Evolutionary conservation across 2,888 invertebrate genomes (phyloP), one percentile per base, ranked within the genome.

Genomic region (Cybosia mesomella): DNA sequence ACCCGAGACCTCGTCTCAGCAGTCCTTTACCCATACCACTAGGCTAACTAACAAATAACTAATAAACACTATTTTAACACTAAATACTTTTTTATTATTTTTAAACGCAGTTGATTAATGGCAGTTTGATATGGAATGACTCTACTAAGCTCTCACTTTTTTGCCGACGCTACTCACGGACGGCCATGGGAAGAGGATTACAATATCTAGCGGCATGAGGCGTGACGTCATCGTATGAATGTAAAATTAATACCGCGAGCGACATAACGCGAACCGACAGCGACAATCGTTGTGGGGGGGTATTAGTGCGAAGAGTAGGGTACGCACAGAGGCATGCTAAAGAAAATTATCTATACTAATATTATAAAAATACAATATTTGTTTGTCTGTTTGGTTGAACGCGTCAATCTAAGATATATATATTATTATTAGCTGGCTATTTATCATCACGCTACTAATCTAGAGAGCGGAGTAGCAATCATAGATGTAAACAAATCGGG

Each of bases 211-310:
- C 83, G 83, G 84, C 78, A 70, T 67, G 66, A 67, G 75, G 79
- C 82, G 83, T 92, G 92, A 92, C 93, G 92, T 92, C 92, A 94
- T 53, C 66, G 66, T 60, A 70, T 94, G 93, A 93, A 93, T 94
- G 88, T 90, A 90, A 91, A 93, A 93, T 92, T 92, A 93, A 92
- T 92, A 87, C 91, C 90, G 84, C 85, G 78, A 79, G 86, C 86
- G 88, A 93, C 85, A 87, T 92, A 91, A 94, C 89, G 77, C 87
- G 87, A 81, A 67, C 88, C 80, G 94, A 94, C 94, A 91, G 90
- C 85, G 73, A 73, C 90, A 86, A 91, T 92, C 89, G 93, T 89
- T 87, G 87, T 87, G 82, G 87, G 82, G 87, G 86, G 77, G 78
- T 83, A 87, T 88, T 88, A 83, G 81, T 53, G 60, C 36, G 58